Evolutionary conservation across 2,888 invertebrate genomes (phyloP).

Genomic region (Colletes collaris): DNA sequence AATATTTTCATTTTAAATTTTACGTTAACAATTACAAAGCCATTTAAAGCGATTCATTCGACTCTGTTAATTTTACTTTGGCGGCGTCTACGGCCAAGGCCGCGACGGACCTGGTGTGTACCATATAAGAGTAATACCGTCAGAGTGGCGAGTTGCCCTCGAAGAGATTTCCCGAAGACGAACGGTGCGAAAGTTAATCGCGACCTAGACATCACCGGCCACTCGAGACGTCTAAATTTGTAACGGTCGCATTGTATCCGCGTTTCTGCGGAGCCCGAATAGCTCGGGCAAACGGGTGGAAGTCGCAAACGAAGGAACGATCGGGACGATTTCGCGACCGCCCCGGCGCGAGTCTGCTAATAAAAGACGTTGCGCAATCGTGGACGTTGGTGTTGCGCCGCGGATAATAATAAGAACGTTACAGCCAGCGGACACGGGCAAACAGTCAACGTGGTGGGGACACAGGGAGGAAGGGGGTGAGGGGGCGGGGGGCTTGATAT

Average conservation of each 20-base stretch:
- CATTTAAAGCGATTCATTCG: no score
- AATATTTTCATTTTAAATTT: no score
- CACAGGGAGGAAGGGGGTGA: not conserved
- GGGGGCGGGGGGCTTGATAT: conserved; percentile 24
- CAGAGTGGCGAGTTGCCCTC: not conserved
- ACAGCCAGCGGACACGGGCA: conserved; percentile 8
- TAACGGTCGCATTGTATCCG: conserved; percentile 34
- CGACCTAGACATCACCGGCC: conserved; percentile 67
- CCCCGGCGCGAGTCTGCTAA: conserved; percentile 68
- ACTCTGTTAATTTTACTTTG: no score
- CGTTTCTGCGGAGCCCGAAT: conserved; percentile 58
- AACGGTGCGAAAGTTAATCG: conserved; percentile 49
- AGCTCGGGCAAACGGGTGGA: conserved; percentile 43
- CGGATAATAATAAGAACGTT: conserved; percentile 72
- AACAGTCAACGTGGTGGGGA: not conserved
- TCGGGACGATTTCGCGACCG: conserved; percentile 66
- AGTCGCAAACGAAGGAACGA: conserved; percentile 53
- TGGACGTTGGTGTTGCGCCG: conserved; percentile 64
- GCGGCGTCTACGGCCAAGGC: no score
- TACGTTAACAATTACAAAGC: no score
- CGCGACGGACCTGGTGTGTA: no score
- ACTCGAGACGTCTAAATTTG: conserved; percentile 61
- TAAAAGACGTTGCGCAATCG: conserved; percentile 78
- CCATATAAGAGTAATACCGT: not conserved
- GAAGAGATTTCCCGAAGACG: conserved; percentile 10